These are phyloP conservation scores for Petrophora chlorosata DNA, from an alignment of 2,888 invertebrate genomes.

Conservation along the genomic window DNA sequence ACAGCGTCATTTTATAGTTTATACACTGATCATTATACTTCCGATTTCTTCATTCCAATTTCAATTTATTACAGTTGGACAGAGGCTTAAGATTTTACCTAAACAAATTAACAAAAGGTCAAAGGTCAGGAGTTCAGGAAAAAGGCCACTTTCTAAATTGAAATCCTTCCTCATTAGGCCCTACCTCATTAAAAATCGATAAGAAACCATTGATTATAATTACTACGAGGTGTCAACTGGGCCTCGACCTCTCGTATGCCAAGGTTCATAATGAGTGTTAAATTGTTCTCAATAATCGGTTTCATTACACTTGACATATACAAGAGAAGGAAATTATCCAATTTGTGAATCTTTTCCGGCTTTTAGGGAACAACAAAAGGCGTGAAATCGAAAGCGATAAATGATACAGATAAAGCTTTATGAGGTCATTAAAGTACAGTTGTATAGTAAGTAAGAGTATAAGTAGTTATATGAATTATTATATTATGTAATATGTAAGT, in stretches of 20 bases:
- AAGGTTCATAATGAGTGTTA: conserved; percentile 12
- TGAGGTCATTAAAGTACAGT: background rate
- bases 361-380: conserved; percentile 5
- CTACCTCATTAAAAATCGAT: background rate
- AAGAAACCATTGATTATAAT: conserved; percentile 1
- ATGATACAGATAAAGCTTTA: background rate
- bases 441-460: too few species aligned
- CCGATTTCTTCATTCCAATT: too few species aligned
- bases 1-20: too few species aligned
- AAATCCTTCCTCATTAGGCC: too few species aligned
- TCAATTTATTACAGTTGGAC: too few species aligned
- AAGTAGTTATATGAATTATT: too few species aligned
- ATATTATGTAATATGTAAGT: too few species aligned
- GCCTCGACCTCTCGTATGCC: conserved; percentile 5
- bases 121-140: too few species aligned
- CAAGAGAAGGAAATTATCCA: conserved; percentile 6
- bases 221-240: conserved; percentile 2
- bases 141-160: too few species aligned
- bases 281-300: conserved; percentile 4
- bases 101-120: too few species aligned
- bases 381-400: background rate
- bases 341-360: conserved; percentile 11
- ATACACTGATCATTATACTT: too few species aligned
- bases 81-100: too few species aligned
- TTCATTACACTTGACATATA: conserved; percentile 17